Evolutionary conservation across 2,888 invertebrate species (phyloP).

Genomic region (Xanthorhoe spadicearia): DNA sequence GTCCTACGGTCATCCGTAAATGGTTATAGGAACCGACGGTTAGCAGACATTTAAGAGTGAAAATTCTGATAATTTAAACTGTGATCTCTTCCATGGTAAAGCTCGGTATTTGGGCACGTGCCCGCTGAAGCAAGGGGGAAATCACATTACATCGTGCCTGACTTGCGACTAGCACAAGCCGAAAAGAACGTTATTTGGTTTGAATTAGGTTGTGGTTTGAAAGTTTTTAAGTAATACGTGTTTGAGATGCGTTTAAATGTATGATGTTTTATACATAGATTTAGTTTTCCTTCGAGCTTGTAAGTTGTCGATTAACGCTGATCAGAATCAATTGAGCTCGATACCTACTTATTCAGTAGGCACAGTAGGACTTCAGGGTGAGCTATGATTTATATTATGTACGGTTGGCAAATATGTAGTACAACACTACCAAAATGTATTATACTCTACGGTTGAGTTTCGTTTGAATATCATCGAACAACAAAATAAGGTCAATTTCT

Average conservation of each 20-base stretch:
- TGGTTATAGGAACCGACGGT: no score
- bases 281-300: neutral
- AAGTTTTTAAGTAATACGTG: constrained; percentile 4
- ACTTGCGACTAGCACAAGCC: constrained; percentile 24
- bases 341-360: no score
- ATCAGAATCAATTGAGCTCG: neutral
- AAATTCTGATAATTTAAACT: neutral
- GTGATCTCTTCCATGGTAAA: constrained; percentile 4
- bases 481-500: no score
- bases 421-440: no score
- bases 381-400: no score
- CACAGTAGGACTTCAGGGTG: no score
- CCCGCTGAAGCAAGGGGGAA: constrained; percentile 36
- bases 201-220: constrained; percentile 26
- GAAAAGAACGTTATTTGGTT: constrained; percentile 20
- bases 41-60: neutral
- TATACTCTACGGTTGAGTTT: no score
- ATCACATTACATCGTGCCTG: constrained; percentile 35
- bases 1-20: no score
- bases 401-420: no score
- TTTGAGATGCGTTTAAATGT: neutral
- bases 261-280: neutral
- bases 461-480: no score
- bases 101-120: constrained; percentile 19
- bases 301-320: neutral